Base-by-base conservation (phyloP, 2,797 vertebrate species). In the Lacerta agilis region DNA sequence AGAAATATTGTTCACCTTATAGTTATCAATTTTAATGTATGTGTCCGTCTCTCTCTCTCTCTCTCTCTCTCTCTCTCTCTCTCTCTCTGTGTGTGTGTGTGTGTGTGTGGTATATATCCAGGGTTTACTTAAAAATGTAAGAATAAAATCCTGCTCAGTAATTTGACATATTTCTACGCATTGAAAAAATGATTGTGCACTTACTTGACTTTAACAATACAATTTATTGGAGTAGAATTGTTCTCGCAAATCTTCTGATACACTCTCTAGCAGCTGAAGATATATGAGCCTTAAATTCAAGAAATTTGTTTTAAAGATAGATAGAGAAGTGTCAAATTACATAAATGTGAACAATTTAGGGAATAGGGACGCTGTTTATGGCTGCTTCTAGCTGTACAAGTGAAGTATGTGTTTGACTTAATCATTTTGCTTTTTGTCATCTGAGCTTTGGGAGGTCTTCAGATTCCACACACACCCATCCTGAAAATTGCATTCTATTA, bases 1-100 rank as follows among this genome's bases (percentile, higher is more conserved):
- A 92, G 87, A 38, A 93, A 89, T 95, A 94, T 93, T 88, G 18
- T 29, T 94, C 41, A 76, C 29, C 82, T 92, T 90, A 92, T 75
- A 92, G 72, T 45, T 92, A 76, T 92, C 93, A 88, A 90, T 93
- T 95, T 49, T 23, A 25, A 64, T 64, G 49, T 55, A 15, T 55
- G 49, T 55, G 49, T 55, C 49, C 49, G 4, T 55, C 49, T 49
- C 10, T 49, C 45, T 49, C 10, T 49, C 10, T 13, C 71, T 5
- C 45, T 45, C 45, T 11, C 45, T 45, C 10, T 45, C 45, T 45
- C 45, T 45, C 45, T 49, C 10, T 49, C 2, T 13, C n/a, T n/a
- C n/a, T n/a, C n/a, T n/a, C n/a, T n/a, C n/a, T 43, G 45, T 45
- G 45, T 29, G 9, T 6, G 8, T 20, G 17, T 73, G 90, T 86